Base-by-base conservation (phyloP, 2,888 invertebrate species). In the Chrysotoxum bicinctum region DNA sequence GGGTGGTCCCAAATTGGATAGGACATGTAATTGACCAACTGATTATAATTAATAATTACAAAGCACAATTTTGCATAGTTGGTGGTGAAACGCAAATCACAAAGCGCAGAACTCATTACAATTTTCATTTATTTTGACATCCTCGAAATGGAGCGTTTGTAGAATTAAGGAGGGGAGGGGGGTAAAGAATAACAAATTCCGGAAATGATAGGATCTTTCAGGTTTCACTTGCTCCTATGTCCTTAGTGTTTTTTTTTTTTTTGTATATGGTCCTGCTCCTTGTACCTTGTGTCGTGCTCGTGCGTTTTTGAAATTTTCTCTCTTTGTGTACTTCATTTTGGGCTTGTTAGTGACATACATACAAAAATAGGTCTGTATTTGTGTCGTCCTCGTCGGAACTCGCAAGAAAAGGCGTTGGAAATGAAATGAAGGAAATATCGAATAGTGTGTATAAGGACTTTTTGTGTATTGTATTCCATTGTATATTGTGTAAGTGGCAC, bases 401-500 rank as follows among this genome's bases (percentile, higher is more conserved):
- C 37, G n/a, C 19, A 64, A 64, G 58, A 84, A 80, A 66, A 84
- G 80, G 80, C 80, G 75, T 80, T 80, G 84, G 80, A 72, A 84
- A 76, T 84, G 76, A 84, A 84, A 80, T 80, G 84, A 84, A 80
- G 80, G 72, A 84, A 79, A 75, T 79, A 66, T 66, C 66, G 80
- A 84, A 80, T 58, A 80, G 75, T 84, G 84, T 84, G 84, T 84
- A 84, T 84, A 84, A 80, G 84, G 80, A 84, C 80, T 84, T 84
- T 21, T 60, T 40, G 35, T 52, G 7, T 70, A 37, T 58, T 54
- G 10, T 54, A 10, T 54, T 54, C 54, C 54, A 54, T 54, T 60
- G 40, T 40, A 60, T 58, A 23, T 79, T 79, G 83, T 80, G 56
- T 84, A 80, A 84, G 84, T 75, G 80, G 48, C 75, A 80, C 45